A percentile compares a stretch with the other conserved stretches of the same genome.
phyloP scores from a whole-genome alignment of 2,888 invertebrate genomes.

The Camptogramma bilineatum region DNA sequence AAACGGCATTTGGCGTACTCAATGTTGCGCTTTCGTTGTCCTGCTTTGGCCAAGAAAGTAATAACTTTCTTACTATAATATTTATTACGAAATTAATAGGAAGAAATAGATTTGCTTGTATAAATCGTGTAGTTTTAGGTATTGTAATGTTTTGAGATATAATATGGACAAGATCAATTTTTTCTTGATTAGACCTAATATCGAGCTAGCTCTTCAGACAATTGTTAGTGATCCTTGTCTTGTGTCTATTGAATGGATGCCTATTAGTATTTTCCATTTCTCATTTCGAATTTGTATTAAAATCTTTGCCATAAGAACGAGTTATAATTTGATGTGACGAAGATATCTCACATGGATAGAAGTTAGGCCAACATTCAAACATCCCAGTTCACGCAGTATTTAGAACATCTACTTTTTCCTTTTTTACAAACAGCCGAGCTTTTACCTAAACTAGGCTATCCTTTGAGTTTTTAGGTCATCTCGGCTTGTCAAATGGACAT shows the following conservation, averaged over 20 bases:
- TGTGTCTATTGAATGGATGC: no score
- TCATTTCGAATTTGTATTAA: no score
- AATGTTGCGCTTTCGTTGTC: conserved; percentile 7
- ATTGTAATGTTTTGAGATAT: no score
- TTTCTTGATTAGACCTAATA: no score
- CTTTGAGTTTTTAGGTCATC: conserved; percentile 23
- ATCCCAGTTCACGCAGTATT: background rate
- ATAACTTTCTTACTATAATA: background rate
- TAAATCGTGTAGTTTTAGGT: no score
- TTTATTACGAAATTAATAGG: no score
- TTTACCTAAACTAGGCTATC: conserved; percentile 13
- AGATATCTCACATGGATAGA: background rate
- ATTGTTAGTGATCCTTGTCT: no score
- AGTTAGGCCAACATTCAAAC: background rate
- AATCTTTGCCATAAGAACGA: no score
- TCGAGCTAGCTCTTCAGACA: no score
- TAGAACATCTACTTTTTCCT: conserved; percentile 12
- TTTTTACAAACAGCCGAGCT: conserved; percentile 16
- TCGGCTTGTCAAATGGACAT: conserved; percentile 8
- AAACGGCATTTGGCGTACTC: conserved; percentile 2
- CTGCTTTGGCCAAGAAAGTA: background rate
- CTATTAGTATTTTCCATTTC: no score
- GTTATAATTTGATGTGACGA: background rate
- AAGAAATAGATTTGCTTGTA: background rate
- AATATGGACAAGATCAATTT: no score